Evolutionary conservation across 2,888 invertebrate genomes (phyloP), one percentile per base, ranked within the genome.

Genomic region (Myathropa florea): DNA sequence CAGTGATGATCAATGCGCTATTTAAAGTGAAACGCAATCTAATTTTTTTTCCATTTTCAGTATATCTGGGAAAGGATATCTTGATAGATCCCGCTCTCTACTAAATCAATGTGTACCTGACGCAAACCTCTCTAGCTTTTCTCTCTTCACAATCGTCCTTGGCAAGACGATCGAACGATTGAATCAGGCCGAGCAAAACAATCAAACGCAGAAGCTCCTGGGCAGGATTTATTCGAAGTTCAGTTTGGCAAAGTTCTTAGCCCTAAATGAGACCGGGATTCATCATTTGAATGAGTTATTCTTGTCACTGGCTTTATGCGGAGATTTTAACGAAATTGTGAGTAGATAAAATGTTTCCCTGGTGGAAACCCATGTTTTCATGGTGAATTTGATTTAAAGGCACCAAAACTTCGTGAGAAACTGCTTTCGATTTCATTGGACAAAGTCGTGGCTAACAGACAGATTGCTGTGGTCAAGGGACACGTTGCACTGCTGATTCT

Each of bases 141-240:
- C 93, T 12, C 91, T 94, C 72, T 94, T 94, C 82, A 90, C 93
- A 14, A 89, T 93, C 67, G 89, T 94, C 36, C 88, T 94, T 71
- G 94, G 94, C 88, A 92, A 92, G 87, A 90, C 89, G 0, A 82
- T 92, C 26, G 89, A 91, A 53, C 46, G 71, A 1, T 57, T 83
- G 2, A 86, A 86, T 36, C 83, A 86, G 46, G 57, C 60, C 18
- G 86, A 79, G 57, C 86, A 86, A 60, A 2, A n/a, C 0, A 86
- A 86, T 46, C 92, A 92, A 87, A 90, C 90, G 0, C 91, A 92
- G 64, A 93, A 94, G 89, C 91, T 95, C 12, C 91, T 94, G 87
- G 94, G 95, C 0, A 92, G 95, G 72, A 93, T 95, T 80, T 94
- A 93, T 86, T 94, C 94, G 0, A 95, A 95, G 90, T 94, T 95